These are phyloP conservation scores for Osmoderma eremita DNA, from an alignment of 2,888 invertebrate genomes.

Conservation along the genomic window DNA sequence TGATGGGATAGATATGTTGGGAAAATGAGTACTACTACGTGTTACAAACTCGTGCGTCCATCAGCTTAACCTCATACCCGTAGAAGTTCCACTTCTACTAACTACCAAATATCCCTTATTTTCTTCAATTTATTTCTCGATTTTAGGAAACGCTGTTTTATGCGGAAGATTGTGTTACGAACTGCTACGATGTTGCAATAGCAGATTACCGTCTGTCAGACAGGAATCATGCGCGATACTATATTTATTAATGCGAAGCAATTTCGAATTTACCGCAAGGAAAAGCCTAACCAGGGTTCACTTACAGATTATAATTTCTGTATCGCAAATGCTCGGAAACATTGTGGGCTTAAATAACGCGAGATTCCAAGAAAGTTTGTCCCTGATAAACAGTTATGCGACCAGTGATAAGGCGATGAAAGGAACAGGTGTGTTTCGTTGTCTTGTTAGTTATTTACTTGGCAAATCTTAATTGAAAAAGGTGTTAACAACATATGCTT, in stretches of 20 bases:
- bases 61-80: no score
- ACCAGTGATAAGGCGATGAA: constrained; percentile 94
- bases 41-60: no score
- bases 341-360: constrained; percentile 91
- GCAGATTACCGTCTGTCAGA: constrained; percentile 83
- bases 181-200: constrained; percentile 85
- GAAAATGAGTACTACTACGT: no score
- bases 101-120: no score
- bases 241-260: constrained; percentile 92
- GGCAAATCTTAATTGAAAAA: background rate
- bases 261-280: constrained; percentile 88
- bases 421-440: constrained; percentile 82
- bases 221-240: constrained; percentile 93
- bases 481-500: background rate
- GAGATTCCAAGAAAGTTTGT: constrained; percentile 93
- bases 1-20: no score
- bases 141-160: constrained; percentile 76
- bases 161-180: constrained; percentile 86
- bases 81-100: no score
- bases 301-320: constrained; percentile 93
- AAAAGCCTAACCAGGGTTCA: constrained; percentile 90
- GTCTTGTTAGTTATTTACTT: no score
- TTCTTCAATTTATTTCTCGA: background rate
- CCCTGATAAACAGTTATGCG: constrained; percentile 92
- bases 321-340: constrained; percentile 92